These are phyloP conservation scores for Netelia melanura DNA, from an alignment of 2,888 invertebrate species.

Conservation along the genomic window DNA sequence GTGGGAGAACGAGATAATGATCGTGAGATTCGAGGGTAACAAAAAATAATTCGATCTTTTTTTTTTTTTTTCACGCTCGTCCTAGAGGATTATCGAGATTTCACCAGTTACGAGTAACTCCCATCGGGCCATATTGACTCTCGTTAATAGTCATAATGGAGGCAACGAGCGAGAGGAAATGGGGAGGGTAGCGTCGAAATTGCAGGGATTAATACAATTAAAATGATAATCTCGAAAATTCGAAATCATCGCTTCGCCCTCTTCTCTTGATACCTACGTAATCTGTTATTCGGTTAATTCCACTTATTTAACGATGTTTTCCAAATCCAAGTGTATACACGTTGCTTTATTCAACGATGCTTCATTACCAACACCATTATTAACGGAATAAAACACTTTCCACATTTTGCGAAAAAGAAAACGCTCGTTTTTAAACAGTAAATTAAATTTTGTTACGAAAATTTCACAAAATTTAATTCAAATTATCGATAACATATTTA, in stretches of 20 bases:
- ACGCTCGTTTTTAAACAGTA: background rate
- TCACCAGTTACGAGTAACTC: constrained; percentile 1
- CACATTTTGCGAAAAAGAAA: background rate
- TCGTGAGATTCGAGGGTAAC: background rate
- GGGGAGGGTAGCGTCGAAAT: constrained; percentile 20
- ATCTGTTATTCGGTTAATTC: constrained; percentile 21
- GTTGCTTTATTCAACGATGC: background rate
- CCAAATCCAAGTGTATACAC: constrained; percentile 1
- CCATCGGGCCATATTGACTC: constrained; percentile 1
- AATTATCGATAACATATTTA: background rate
- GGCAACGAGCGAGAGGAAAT: background rate
- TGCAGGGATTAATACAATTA: constrained; percentile 43
- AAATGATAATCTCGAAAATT: constrained; percentile 36
- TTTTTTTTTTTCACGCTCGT: background rate
- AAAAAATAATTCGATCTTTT: constrained; percentile 1
- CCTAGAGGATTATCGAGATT: constrained; percentile 39
- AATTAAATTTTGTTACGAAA: background rate
- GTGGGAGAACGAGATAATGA: constrained; percentile 15
- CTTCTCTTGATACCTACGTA: background rate
- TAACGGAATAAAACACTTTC: background rate
- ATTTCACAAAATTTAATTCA: background rate
- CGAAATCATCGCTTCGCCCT: background rate
- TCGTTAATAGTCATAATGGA: constrained; percentile 33
- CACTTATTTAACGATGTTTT: constrained; percentile 18
- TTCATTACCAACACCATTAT: background rate